A percentile compares a stretch with the other conserved stretches of the same genome.
Evolutionary conservation across 2,888 invertebrate genomes (phyloP).

Genomic region (Epistrophe eligans): DNA sequence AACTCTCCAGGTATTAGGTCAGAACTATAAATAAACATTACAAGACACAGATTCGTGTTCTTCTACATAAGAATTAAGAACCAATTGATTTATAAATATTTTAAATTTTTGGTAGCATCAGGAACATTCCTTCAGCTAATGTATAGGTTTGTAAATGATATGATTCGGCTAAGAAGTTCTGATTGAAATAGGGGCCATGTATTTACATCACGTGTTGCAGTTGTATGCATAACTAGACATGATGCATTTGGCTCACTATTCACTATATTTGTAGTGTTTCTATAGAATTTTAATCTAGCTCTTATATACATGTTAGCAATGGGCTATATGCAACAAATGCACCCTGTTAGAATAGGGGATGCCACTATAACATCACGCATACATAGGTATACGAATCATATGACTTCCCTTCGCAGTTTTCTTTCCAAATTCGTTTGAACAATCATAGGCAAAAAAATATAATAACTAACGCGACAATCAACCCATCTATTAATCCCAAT

Average conservation of each 20-base stretch:
- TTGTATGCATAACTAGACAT: neutral
- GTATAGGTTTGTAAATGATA: no score
- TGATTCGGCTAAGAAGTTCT: no score
- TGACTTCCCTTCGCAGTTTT: conserved; percentile 16
- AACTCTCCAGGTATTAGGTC: no score
- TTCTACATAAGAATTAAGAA: no score
- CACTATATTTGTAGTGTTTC: neutral
- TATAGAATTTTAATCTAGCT: neutral
- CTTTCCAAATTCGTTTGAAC: conserved; percentile 12
- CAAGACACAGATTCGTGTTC: no score
- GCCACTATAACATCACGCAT: neutral
- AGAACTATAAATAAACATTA: no score
- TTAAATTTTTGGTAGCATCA: no score
- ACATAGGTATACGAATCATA: no score
- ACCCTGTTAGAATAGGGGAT: conserved; percentile 3
- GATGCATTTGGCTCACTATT: neutral
- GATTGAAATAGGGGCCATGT: neutral
- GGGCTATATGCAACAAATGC: neutral
- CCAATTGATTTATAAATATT: no score
- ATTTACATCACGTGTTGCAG: neutral
- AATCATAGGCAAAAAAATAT: conserved; percentile 21
- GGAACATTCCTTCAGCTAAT: no score
- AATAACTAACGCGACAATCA: conserved; percentile 66
- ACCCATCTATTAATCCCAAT: conserved; percentile 66
- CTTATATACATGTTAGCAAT: neutral